Base-by-base conservation (phyloP, 2,797 vertebrate genomes). In the Xyrichtys novacula region DNA sequence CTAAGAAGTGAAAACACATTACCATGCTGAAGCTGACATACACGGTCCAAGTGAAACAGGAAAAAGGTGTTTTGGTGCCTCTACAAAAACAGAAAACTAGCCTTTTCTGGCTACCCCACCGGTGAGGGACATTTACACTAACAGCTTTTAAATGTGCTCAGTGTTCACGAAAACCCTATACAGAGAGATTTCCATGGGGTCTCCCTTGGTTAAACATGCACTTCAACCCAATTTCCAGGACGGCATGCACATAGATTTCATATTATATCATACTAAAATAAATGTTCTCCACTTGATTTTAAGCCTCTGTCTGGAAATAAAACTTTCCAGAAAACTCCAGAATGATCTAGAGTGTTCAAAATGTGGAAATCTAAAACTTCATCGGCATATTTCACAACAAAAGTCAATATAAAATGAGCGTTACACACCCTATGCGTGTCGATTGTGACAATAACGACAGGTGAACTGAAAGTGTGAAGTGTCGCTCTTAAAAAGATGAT, bases 21-120 rank as follows among this genome's bases (percentile, higher is more conserved):
- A 95, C 95, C 94, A 96, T 96, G 91, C 89, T 93, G 88, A 93
- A 90, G 83, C 90, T 89, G 92, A 91, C 88, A 91, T 86, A 85
- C 55, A 53, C 83, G 85, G 94, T 97, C 95, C 95, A 96, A 97
- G 92, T 92, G 92, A 94, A 97, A 97, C 95, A 96, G 94, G 95
- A 97, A 96, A 96, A 95, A 93, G 88, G 93, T 92, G 92, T 94
- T 93, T 93, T 81, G 88, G 93, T 95, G 92, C 93, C 93, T 92
- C 94, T 95, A 93, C 89, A 92, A 96, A 96, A 97, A 96, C 95
- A 92, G 87, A 91, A 90, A 95, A 94, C 89, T 77, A 89, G 78
- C 86, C 89, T 71, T 94, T 94, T 93, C 87, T 94, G 93, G 90
- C 93, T 94, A 93, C 93, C 90, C 90, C 89, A 86, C 92, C 92